Base-by-base conservation (phyloP, 2,888 invertebrate species). In the Stenolophus ochropezus region DNA sequence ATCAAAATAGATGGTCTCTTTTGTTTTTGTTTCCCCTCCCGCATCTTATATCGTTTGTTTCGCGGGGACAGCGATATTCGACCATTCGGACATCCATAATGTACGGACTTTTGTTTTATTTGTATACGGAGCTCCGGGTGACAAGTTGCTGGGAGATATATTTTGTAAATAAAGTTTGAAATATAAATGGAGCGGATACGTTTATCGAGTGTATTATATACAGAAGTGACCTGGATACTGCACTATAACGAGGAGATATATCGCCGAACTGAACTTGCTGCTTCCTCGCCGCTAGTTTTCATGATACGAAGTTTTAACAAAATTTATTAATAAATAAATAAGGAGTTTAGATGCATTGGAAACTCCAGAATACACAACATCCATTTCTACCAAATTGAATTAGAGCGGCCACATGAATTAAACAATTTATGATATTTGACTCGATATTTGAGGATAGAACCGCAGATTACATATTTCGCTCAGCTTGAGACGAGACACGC, bases 151-250 rank as follows among this genome's bases (percentile, higher is more conserved):
- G 14, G 85, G 84, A 83, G 85, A 85, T 84, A 85, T 87, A 87
- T 87, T 86, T 87, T 86, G 84, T 86, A 85, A 86, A 88, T 88
- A 87, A 88, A 88, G 84, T 88, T 88, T 87, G 86, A 87, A 87
- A 88, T 87, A 87, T 86, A 87, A 88, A 88, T 88, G 88, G 86
- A 82, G 86, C 88, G 87, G 88, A 85, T 87, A 87, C 85, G 85
- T 85, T 84, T 86, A 84, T 84, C 81, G 81, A 81, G 81, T 75
- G 75, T 81, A 81, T 81, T 81, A 81, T 81, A 81, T 81, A 80
- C 80, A 80, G 75, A 47, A 75, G 49, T 81, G 81, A 81, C 81
- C 81, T 65, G 58, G 20, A 81, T 81, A 79, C 47, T 42, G 73
- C 73, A 73, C 71, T 69, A 80, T 80, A 80, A 80, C 73, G 73